Percentiles rank a stretch among this genome's conserved stretches.
phyloP scores from a whole-genome alignment of 2,888 invertebrate species.

The Herminia tarsipennalis region DNA sequence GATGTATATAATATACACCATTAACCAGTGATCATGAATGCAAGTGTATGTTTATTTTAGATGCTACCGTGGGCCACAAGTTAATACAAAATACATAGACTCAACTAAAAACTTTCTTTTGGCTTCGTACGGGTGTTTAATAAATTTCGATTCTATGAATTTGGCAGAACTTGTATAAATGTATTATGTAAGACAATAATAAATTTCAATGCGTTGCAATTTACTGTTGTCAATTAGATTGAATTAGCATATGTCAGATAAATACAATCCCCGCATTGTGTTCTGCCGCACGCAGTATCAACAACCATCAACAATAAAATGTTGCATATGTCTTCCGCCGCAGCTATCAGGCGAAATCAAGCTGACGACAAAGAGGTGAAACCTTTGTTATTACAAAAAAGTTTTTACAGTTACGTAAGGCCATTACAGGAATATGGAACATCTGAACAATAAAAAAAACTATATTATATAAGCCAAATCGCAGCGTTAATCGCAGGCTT shows the following conservation, averaged over 20 bases:
- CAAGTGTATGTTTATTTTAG: too few relatives aligned
- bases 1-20: too few relatives aligned
- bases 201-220: background rate
- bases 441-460: constrained; percentile 58
- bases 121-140: too few relatives aligned
- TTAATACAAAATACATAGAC: too few relatives aligned
- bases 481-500: constrained; percentile 67
- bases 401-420: constrained; percentile 67
- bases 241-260: background rate
- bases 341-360: constrained; percentile 39
- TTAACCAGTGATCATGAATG: too few relatives aligned
- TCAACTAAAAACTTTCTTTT: too few relatives aligned
- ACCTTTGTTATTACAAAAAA: constrained; percentile 24
- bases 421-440: constrained; percentile 60
- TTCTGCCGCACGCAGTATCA: constrained; percentile 1
- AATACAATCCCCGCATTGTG: constrained; percentile 9
- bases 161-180: too few relatives aligned
- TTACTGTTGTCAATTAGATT: too few relatives aligned
- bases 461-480: constrained; percentile 69
- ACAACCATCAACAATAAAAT: constrained; percentile 22
- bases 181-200: too few relatives aligned
- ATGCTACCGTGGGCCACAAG: too few relatives aligned
- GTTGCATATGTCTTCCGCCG: constrained; percentile 33
- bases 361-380: constrained; percentile 37
- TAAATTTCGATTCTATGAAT: too few relatives aligned